phyloP scores from a whole-genome alignment of 2,113 vertebrate genomes.

The Pipra filicauda region DNA sequence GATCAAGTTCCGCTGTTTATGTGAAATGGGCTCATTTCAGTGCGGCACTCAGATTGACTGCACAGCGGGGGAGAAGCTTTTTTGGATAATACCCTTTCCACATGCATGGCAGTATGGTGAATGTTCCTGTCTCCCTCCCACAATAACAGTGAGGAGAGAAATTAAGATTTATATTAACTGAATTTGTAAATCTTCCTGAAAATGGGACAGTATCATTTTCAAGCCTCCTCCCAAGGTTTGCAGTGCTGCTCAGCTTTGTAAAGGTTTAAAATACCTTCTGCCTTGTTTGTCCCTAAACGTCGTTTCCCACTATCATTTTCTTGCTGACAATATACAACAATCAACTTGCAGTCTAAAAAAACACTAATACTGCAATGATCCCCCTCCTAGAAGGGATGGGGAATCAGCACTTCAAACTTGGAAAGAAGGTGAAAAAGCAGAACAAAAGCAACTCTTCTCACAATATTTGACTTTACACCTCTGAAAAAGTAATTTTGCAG shows the following conservation, averaged over 20 bases:
- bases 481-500: not conserved
- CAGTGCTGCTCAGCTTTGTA: not conserved
- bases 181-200: not conserved
- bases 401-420: not conserved
- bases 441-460: not conserved
- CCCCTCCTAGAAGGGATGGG: not conserved
- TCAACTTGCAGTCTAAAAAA: not conserved
- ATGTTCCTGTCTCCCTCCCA: not conserved
- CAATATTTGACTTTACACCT: not conserved
- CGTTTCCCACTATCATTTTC: not conserved
- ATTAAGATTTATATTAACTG: not conserved
- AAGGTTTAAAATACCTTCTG: not conserved
- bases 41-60: not conserved
- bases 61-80: not conserved
- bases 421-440: not conserved
- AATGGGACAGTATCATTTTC: not conserved
- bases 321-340: not conserved
- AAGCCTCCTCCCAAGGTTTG: not conserved
- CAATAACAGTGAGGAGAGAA: not conserved
- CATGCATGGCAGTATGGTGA: not conserved
- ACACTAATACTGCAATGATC: not conserved
- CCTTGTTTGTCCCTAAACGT: not conserved
- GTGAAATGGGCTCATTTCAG: constrained; percentile 55
- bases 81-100: constrained; percentile 27
- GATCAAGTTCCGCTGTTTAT: constrained; percentile 58